Evolutionary conservation across 1,140 invertebrate species (phyloP).

Genomic region (Gerris buenoi): DNA sequence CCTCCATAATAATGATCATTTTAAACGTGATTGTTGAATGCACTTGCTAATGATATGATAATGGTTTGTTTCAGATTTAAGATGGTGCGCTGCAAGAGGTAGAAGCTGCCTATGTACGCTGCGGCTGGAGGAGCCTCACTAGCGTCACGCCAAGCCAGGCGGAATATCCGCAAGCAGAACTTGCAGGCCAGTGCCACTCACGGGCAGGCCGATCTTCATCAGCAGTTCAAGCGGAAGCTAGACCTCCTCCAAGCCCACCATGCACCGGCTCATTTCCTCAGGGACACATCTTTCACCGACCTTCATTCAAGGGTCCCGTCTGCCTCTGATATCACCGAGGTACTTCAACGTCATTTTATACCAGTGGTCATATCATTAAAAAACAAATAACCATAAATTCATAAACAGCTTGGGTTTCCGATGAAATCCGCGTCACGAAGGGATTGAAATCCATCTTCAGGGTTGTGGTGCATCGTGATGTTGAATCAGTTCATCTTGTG

Average conservation of each 20-base stretch:
- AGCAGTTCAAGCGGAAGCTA: slow-evolving; percentile 24
- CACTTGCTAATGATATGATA: too few species aligned
- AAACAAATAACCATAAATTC: too few species aligned
- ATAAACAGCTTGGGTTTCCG: too few species aligned
- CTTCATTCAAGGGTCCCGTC: slow-evolving; percentile 12
- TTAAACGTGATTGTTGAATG: too few species aligned
- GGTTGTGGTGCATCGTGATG: too few species aligned
- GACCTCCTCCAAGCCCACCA: slow-evolving; percentile 25
- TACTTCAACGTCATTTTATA: too few species aligned
- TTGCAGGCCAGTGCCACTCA: slow-evolving; percentile 10
- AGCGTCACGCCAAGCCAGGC: slow-evolving; percentile 47
- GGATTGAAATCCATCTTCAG: too few species aligned
- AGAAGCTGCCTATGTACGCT: slow-evolving; percentile 42
- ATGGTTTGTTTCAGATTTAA: background rate
- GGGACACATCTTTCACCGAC: slow-evolving; percentile 14
- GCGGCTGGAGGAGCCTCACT: slow-evolving; percentile 54
- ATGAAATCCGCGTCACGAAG: too few species aligned
- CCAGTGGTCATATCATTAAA: too few species aligned
- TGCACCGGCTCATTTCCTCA: slow-evolving; percentile 15
- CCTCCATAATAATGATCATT: too few species aligned
- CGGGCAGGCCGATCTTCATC: slow-evolving; percentile 21
- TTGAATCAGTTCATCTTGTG: too few species aligned
- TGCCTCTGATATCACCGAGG: slow-evolving; percentile 6
- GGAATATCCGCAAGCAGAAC: slow-evolving; percentile 21
- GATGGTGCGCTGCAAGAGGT: slow-evolving; percentile 9